Evolutionary conservation across 2,113 vertebrate species (phyloP), one percentile per base, ranked within the genome.

Genomic region (Calidris pygmaea): DNA sequence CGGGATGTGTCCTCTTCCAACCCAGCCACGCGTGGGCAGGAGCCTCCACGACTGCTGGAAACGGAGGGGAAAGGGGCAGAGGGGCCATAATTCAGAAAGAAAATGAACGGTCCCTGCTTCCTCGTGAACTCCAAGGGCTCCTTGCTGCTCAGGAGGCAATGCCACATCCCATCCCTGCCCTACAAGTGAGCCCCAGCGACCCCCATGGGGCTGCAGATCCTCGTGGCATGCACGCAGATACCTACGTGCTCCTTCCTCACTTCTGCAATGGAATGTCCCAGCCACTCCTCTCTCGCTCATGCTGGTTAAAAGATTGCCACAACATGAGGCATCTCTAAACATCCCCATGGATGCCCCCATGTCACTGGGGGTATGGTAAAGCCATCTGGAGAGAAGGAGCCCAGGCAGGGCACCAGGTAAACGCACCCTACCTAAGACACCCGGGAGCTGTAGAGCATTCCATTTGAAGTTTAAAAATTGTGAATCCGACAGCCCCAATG

Each of bases 281-380:
- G 41, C 17, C 1, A 2, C 41, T 41, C 55, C 60, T 65, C 32
- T 58, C 8, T 39, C 18, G 22, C 45, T 87, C 52, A 16, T 6
- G 0, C 10, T 29, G 35, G 20, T 39, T 48, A 55, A 76, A 76
- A 12, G 4, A 87, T 72, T 47, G 72, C 62, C 79, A 41, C 41
- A 41, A 12, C 26, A 2, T 7, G 21, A 80, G 76, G 19, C 47
- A n/a, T 14, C 53, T 85, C 41, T 37, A 13, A 53, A 29, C 37
- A 11, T 10, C 30, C 29, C 59, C 53, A 39, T 1, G 29, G 76
- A 55, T 23, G 14, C 9, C 45, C 27, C 43, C 9, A 5, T 4
- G 2, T 6, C 0, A 0, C n/a, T 19, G 4, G n/a, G n/a, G n/a
- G n/a, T n/a, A n/a, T 56, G 77, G 45, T n/a, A 67, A 79, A 87